Base-by-base conservation (phyloP, 2,888 invertebrate genomes). In the Panzeria rudis region DNA sequence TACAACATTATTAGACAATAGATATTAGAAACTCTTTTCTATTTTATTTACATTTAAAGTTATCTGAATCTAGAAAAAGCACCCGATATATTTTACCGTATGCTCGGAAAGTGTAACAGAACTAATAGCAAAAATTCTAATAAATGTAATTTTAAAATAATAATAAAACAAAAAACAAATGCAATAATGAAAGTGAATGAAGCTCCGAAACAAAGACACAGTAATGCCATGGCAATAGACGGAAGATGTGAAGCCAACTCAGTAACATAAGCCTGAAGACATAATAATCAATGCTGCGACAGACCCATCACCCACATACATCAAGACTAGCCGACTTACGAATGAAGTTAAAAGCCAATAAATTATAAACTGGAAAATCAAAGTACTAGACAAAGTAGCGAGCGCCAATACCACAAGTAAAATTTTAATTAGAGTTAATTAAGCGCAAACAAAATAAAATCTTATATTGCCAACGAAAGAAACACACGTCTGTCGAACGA, bases 381-480 rank as follows among this genome's bases (percentile, higher is more conserved):
- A n/a, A n/a, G n/a, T n/a, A n/a, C n/a, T n/a, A n/a, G 11, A 50
- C 13, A 25, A 47, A 47, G 50, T 15, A 13, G 15, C 47, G 25
- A 44, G n/a, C 25, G 2, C 25, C 54, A 72, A 72, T 78, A 78
- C 62, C 77, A 54, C 81, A 78, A 84, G 62, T 69, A 41, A 85
- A 82, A 64, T 85, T 78, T 85, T 82, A 85, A 85, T 85, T 85
- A 82, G 85, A 78, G 73, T 82, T 85, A 82, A 85, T 85, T 82
- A 85, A 82, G 85, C 82, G 73, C 69, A 85, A 73, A 78, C 50
- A 41, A 82, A 81, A 85, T 32, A 77, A 77, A 66, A 77, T 84
- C 72, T 72, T 80, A 75, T 71, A 73, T 41, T 56, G 23, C 38
- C 80, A 71, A 44, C 38, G 5, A 61, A 29, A 38, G 15, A 29